Base-by-base conservation (phyloP, 1,140 invertebrate genomes). In the Ostrea edulis region DNA sequence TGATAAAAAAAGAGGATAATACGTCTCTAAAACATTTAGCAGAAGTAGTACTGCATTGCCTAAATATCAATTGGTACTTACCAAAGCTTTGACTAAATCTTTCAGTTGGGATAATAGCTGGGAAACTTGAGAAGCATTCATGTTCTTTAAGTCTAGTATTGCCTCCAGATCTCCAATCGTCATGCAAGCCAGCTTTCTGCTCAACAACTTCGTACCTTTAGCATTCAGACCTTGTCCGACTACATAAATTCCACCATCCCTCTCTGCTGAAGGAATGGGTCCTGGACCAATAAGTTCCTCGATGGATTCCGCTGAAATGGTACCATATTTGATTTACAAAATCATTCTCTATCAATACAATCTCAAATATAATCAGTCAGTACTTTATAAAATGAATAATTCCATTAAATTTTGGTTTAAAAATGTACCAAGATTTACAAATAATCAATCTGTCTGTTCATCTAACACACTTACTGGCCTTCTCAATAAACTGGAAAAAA, bases 121-220 rank as follows among this genome's bases (percentile, higher is more conserved):
- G 0, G 84, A 14, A 7, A 90, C 89, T 25, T 88, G 55, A 22
- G 89, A 87, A 53, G 92, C 90, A 54, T 93, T 89, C n/a, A 92
- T 84, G 55, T 91, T 91, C 83, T 91, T 90, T 0, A 81, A 82
- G 53, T 92, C 86, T 17, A 93, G 52, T 88, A 91, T 84, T 2
- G 90, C 88, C 55, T 90, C 88, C 0, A 93, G 35, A 54, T 93
- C 91, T 44, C 87, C 91, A 14, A 93, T 90, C 0, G 90, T 92
- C 91, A 92, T 92, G 81, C 89, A 87, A 52, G 92, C 91, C 5
- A 93, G 81, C 44, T 93, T 90, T 12, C 82, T 82, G 29, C 90
- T 91, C 44, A 93, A 86, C 29, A 91, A 84, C 14, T 89, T 86
- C 4, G 85, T 62, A 17, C 92, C 92, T n/a, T 65, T 81, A 17